Evolutionary conservation across 2,113 vertebrate genomes (phyloP).

Genomic region (Copsychus sechellarum): DNA sequence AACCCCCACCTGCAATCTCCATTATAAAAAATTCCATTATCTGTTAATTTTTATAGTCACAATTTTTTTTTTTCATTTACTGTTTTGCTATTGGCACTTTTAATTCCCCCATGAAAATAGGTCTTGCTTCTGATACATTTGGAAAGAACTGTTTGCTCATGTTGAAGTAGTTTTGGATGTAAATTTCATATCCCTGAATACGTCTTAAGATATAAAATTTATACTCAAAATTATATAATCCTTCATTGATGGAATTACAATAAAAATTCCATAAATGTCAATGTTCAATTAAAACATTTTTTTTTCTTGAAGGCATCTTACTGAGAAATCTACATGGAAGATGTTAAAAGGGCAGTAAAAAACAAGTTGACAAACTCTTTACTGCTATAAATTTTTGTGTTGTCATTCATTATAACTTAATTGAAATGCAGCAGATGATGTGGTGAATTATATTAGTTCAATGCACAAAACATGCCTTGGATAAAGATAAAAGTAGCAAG

Average conservation of each 20-base stretch:
- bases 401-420: background rate
- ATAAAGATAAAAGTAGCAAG: background rate
- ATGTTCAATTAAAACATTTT: background rate
- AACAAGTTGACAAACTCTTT: background rate
- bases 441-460: background rate
- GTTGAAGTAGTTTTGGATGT: background rate
- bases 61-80: conserved; percentile 14
- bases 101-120: background rate
- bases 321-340: background rate
- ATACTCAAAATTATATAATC: background rate
- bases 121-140: background rate
- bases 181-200: background rate
- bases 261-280: background rate
- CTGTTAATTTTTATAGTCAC: background rate
- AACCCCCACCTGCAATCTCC: background rate
- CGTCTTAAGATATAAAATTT: background rate
- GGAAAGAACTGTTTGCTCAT: background rate
- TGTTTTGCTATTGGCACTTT: background rate
- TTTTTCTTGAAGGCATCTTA: background rate
- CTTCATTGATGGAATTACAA: background rate
- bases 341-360: background rate
- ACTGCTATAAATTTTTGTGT: background rate
- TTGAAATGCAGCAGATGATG: background rate
- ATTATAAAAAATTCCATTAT: background rate
- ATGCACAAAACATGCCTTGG: background rate